Base-by-base conservation (phyloP, 2,113 vertebrate genomes). In the Corythaixoides concolor region DNA sequence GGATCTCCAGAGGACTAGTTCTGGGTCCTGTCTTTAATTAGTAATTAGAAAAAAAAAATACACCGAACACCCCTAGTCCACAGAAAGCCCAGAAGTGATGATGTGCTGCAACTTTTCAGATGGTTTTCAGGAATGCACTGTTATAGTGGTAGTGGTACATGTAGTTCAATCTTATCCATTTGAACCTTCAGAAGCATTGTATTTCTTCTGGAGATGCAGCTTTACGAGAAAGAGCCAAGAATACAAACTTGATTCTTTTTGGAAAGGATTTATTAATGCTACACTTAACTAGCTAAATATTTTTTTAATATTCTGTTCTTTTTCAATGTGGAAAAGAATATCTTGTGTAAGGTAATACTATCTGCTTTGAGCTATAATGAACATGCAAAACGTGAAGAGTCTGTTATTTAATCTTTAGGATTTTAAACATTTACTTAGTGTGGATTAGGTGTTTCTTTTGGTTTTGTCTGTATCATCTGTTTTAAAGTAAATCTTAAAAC, bases 401-500 rank as follows among this genome's bases (percentile, higher is more conserved):
- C 26, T 70, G 20, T 76, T 76, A 24, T 27, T 75, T 78, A 70
- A 28, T 73, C 15, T 69, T 86, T 10, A 67, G 47, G 21, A 35
- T 69, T 96, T 90, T 5, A 73, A 82, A 12, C 22, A 32, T 85
- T 70, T 93, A 26, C 90, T 86, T 87, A 27, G 7, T 88, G 28
- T 84, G 28, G 15, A 30, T 77, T 74, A 39, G 22, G 15, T 87
- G 35, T 78, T 95, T 74, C 27, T 87, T 87, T 80, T 39, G 27
- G 26, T 64, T 85, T 80, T 75, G 22, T 77, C 27, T 82, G n/a
- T 90, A 19, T 84, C 84, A 22, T 92, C 63, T 85, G 62, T n/a
- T 97, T 60, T 84, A 85, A 97, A 82, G 30, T 59, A 12, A 37
- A 8, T 80, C 43, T 96, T 88, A 77, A 70, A 95, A 92, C 62